Base-by-base conservation (phyloP, 2,113 vertebrate genomes). In the Sigmodon hispidus region DNA sequence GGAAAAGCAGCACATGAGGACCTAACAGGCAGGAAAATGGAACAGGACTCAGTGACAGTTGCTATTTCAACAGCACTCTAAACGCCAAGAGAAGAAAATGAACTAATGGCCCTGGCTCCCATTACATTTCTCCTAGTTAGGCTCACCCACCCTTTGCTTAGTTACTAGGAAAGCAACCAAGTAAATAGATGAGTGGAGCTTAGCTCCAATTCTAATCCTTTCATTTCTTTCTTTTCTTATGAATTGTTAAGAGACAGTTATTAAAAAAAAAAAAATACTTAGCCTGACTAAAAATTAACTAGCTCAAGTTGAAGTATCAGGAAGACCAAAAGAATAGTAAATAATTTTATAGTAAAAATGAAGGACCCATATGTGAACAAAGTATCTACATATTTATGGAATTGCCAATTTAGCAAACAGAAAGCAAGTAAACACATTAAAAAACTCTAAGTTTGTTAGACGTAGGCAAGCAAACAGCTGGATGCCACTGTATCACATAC, bases 311-410 rank as follows among this genome's bases (percentile, higher is more conserved):
- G 67, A 93, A 50, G 22, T 75, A 88, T 26, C 5, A n/a, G 57
- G 73, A 4, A 36, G 21, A 73, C 34, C 12, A 21, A 91, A 85
- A 75, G 45, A 65, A 91, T 3, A 73, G 9, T 7, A 80, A 87
- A 69, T 67, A 89, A 80, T 80, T 72, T 91, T 81, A n/a, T 86
- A 94, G 16, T 86, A 77, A 97, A 21, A 87, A 93, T 22, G 22
- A 81, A 91, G 91, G 24, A 83, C 90, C 7, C 45, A 85, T 7
- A 40, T 40, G 81, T 57, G 75, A 94, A 88, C 40, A 93, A 93
- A 29, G 91, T 75, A 81, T 21, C 5, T 75, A 19, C 22, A 11
- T 31, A 43, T 63, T 93, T 7, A 48, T 0, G 3, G 19, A 84
- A 40, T 29, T 55, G 40, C 36, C 40, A 48, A 29, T 83, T 76